Conservation (phyloP, 2,113 vertebrate genomes). For the Calyptomena viridis region DNA sequence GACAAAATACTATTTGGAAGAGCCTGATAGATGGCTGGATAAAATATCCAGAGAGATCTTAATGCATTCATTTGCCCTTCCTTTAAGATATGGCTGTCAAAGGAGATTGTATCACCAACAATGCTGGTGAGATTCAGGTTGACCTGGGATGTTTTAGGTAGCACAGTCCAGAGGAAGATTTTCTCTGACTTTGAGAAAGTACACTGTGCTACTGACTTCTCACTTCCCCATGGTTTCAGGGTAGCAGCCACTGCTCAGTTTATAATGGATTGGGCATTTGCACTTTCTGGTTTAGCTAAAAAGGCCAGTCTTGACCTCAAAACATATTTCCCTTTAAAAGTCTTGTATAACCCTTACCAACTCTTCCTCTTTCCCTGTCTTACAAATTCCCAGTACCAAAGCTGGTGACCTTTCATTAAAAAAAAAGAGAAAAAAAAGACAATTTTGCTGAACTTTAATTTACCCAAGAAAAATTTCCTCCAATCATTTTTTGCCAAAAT, state of each 20-base stretch:
- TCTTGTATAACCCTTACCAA: not conserved
- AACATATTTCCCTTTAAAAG: not conserved
- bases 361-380: not conserved
- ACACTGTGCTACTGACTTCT: not conserved
- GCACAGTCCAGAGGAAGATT: not conserved
- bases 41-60: conserved; percentile 40
- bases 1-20: not conserved
- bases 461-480: not conserved
- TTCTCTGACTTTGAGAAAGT: not conserved
- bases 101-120: not conserved
- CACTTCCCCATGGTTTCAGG: fast-evolving
- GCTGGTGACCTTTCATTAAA: not conserved
- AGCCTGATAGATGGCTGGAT: conserved; percentile 15
- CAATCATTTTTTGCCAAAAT: not conserved
- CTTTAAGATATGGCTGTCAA: not conserved
- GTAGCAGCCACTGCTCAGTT: not conserved
- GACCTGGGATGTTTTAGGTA: not conserved
- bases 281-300: not conserved
- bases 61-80: conserved; percentile 18
- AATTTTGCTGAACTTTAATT: not conserved
- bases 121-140: not conserved
- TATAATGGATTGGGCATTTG: not conserved
- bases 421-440: not conserved
- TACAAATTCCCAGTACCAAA: not conserved
- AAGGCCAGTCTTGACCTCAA: not conserved